Percentiles rank a stretch among this genome's conserved stretches.
Conservation (phyloP, 2,797 vertebrate species). For the Prionace glauca region DNA sequence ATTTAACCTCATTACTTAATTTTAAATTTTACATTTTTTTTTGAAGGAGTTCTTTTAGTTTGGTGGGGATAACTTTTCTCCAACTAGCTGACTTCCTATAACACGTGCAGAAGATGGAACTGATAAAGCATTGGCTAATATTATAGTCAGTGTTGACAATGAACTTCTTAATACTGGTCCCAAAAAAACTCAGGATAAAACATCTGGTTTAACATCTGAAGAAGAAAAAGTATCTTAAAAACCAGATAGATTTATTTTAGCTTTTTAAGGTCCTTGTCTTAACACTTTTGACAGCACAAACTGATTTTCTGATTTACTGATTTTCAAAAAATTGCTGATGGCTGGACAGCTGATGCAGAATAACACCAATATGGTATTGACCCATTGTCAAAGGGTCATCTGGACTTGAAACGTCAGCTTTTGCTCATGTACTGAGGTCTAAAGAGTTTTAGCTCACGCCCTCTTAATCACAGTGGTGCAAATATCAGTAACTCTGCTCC, state of each 20-base stretch:
- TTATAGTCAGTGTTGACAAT: background rate
- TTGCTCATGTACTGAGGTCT: background rate
- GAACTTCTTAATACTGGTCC: background rate
- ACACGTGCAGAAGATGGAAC: background rate
- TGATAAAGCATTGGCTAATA: background rate
- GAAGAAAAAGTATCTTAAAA: background rate
- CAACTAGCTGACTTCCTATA: background rate
- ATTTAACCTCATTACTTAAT: constrained; percentile 10
- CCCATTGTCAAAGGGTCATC: too few relatives aligned
- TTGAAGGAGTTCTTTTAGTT: background rate
- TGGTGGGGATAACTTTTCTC: background rate
- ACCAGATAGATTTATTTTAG: background rate
- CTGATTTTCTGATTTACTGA: background rate
- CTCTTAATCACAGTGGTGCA: background rate
- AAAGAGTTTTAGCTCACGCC: background rate
- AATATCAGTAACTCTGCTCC: background rate
- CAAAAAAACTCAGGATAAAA: background rate
- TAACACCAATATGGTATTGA: too few relatives aligned
- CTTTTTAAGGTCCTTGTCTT: background rate
- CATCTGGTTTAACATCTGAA: background rate
- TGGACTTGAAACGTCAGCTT: too few relatives aligned
- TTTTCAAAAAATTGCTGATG: background rate
- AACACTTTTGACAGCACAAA: background rate
- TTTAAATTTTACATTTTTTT: constrained; percentile 10
- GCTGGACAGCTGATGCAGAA: too few relatives aligned